phyloP scores from a whole-genome alignment of 2,797 vertebrate species.

The Hozukius guyotensis region DNA sequence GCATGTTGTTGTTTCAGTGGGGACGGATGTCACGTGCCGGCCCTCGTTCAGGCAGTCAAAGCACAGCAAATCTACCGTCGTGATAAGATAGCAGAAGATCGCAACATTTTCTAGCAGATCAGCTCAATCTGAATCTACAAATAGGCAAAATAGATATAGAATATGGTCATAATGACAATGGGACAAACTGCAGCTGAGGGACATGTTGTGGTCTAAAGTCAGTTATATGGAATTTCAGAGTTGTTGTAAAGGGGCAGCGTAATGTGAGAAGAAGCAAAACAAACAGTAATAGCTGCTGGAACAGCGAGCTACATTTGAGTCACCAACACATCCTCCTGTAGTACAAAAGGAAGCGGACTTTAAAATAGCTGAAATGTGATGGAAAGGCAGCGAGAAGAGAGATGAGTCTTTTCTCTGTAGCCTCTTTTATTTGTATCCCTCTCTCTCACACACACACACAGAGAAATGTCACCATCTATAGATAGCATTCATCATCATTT shows the following conservation, averaged over 20 bases:
- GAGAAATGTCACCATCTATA: slow-evolving; percentile 2
- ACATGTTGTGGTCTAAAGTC: not conserved
- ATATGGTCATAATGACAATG: not conserved
- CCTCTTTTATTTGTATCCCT: not conserved
- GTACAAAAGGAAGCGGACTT: not conserved
- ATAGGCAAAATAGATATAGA: not conserved
- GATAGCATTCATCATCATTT: slow-evolving; percentile 15
- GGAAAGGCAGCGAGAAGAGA: not conserved
- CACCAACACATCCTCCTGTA: not conserved
- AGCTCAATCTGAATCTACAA: not conserved
- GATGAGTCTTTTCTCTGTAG: not conserved
- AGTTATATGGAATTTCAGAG: not conserved
- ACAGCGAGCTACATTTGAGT: not conserved
- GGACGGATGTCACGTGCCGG: slow-evolving; percentile 52
- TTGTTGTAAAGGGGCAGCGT: not conserved
- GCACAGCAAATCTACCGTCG: slow-evolving; percentile 34
- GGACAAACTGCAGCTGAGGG: not conserved
- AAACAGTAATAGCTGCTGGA: not conserved
- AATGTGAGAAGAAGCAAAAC: not conserved
- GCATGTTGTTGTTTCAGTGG: slow-evolving; percentile 10
- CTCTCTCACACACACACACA: not conserved
- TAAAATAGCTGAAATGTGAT: not conserved
- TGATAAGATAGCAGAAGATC: slow-evolving; percentile 59
- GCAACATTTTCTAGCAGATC: slow-evolving; percentile 9
- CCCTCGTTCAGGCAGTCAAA: slow-evolving; percentile 13